A percentile compares a stretch with the other conserved stretches of the same genome.
phyloP scores from a whole-genome alignment of 2,113 vertebrate genomes.

The Melanostigma gelatinosum region DNA sequence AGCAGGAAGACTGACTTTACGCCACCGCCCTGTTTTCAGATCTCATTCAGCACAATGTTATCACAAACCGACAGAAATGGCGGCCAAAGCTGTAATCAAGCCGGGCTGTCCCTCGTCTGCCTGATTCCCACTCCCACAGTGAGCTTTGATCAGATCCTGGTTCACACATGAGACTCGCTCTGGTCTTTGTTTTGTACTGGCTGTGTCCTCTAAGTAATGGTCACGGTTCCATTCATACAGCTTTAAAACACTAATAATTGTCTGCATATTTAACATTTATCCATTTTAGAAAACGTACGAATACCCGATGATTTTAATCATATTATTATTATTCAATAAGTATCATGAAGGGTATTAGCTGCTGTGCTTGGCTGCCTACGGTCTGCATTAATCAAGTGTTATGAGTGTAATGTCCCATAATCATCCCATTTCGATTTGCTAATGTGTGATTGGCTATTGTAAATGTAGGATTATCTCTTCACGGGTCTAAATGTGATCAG shows the following conservation, averaged over 20 bases:
- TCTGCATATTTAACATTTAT: not conserved
- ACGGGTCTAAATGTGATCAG: slow-evolving; percentile 23
- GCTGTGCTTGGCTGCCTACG: not conserved
- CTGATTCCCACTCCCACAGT: not conserved
- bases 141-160: not conserved
- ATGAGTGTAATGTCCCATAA: not conserved
- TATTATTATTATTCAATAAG: not conserved
- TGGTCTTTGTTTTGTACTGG: not conserved
- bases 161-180: not conserved
- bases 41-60: not conserved
- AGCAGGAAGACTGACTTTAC: not conserved
- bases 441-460: not conserved
- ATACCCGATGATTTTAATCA: not conserved
- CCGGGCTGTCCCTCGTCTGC: not conserved
- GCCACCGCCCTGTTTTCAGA: not conserved
- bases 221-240: not conserved
- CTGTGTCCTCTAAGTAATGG: not conserved
- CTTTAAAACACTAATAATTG: not conserved
- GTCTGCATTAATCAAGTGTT: not conserved
- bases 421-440: not conserved
- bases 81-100: not conserved
- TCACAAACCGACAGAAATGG: not conserved
- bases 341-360: not conserved
- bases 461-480: slow-evolving; percentile 1
- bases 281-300: not conserved